phyloP scores from a whole-genome alignment of 1,140 invertebrate species.

The Lutraria rhynchaena region DNA sequence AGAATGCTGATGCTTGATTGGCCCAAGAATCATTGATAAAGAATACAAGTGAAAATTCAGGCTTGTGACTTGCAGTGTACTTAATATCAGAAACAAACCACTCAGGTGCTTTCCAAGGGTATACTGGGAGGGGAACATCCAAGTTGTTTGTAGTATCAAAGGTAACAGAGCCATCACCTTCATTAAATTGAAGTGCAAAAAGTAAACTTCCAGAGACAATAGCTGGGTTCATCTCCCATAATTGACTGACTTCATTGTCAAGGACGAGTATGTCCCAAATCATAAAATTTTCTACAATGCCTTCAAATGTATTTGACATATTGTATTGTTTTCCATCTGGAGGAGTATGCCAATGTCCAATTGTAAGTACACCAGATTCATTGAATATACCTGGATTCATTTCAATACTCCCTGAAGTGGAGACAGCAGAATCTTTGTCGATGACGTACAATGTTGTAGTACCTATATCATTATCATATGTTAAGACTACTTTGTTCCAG shows the following conservation, averaged over 20 bases:
- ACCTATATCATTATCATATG: constrained; percentile 58
- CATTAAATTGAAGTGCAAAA: constrained; percentile 65
- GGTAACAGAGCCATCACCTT: constrained; percentile 59
- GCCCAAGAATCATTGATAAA: constrained; percentile 31
- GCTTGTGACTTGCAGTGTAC: constrained; percentile 4
- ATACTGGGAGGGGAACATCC: constrained; percentile 50
- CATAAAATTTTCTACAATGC: constrained; percentile 66
- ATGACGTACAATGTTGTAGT: constrained; percentile 61
- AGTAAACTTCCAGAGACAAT: constrained; percentile 41
- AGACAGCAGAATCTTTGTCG: constrained; percentile 55
- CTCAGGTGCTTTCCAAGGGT: constrained; percentile 62
- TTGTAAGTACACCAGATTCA: constrained; percentile 58
- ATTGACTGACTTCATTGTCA: constrained; percentile 55
- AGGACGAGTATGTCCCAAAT: constrained; percentile 65
- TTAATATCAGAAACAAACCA: constrained; percentile 65
- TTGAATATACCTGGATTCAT: constrained; percentile 53
- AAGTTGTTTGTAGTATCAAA: constrained; percentile 49
- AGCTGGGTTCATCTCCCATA: constrained; percentile 64
- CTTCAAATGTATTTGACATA: constrained; percentile 46
- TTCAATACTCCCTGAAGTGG: constrained; percentile 29
- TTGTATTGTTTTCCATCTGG: constrained; percentile 48
- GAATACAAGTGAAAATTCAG: constrained; percentile 20
- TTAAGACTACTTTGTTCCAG: constrained; percentile 70
- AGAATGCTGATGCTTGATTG: constrained; percentile 10
- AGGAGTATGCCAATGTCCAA: constrained; percentile 67